Evolutionary conservation across 1,140 invertebrate genomes (phyloP), one percentile per base, ranked within the genome.

Genomic region (Eulimnadia texana): DNA sequence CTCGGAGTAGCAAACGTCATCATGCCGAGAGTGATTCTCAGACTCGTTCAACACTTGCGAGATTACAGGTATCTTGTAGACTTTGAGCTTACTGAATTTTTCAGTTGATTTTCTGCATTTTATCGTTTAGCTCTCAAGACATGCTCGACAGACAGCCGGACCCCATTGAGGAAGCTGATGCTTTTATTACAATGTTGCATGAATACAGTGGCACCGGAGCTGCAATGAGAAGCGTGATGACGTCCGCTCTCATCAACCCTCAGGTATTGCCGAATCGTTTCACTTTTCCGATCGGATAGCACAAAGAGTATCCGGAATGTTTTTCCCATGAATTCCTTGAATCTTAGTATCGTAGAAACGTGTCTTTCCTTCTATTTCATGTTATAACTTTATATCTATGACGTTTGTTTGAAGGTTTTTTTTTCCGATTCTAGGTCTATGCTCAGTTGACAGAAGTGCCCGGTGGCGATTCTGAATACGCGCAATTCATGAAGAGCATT

Each of bases 191-290:
- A 55, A 90, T 96, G 83, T 74, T 96, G 20, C 85, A 95, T 71
- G 88, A 93, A 66, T 81, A 95, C 57, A 93, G 91, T 75, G 88
- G 90, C 67, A 90, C 95, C 85, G 93, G 93, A 52, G 90, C 91
- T 64, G 82, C 93, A 53, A 95, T 98, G 92, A 79, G 92, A 65
- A 78, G 81, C 65, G 86, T 94, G 24, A 93, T 97, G 83, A 93
- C 91, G 25, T 79, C 84, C 64, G 86, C 89, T 28, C 76, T 97
- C 3, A 93, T 87, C 42, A 90, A 91, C 78, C 82, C 88, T 33
- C 83, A 88, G 75, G 82, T 82, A 69, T 66, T 57, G 59, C 65
- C 66, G 66, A 57, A n/a, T n/a, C n/a, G n/a, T n/a, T n/a, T n/a
- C n/a, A n/a, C n/a, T n/a, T n/a, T n/a, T n/a, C n/a, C n/a, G n/a